These are phyloP conservation scores for Mantis religiosa DNA, from an alignment of 2,888 invertebrate genomes.

Conservation along the genomic window DNA sequence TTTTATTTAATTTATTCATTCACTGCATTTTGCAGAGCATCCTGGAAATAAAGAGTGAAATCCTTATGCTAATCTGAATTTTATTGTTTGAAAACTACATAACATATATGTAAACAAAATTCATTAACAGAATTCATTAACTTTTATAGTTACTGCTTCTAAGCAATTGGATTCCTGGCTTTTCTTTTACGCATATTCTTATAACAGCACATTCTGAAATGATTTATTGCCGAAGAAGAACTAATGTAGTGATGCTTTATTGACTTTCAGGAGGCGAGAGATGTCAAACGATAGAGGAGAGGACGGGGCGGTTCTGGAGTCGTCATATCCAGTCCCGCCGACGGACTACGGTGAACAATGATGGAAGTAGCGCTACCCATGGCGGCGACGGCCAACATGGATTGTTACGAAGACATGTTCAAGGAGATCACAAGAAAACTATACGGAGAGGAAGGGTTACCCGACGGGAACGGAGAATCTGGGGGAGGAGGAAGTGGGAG, in stretches of 20 bases:
- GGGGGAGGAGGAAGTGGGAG: neutral
- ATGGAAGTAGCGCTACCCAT: constrained; percentile 53
- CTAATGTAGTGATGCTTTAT: neutral
- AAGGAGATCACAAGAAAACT: constrained; percentile 89
- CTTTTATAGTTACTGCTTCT: no score
- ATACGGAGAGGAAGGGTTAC: constrained; percentile 69
- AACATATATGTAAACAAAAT: no score
- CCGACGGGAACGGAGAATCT: constrained; percentile 8
- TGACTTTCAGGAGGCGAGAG: neutral
- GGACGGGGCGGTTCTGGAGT: constrained; percentile 17
- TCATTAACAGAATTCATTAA: no score
- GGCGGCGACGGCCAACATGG: constrained; percentile 50
- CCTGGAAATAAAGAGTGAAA: no score
- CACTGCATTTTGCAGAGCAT: no score
- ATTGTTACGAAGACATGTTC: constrained; percentile 78
- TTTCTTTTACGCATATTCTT: no score
- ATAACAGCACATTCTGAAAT: no score
- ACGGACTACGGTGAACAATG: constrained; percentile 27
- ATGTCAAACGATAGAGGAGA: neutral
- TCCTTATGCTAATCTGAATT: no score
- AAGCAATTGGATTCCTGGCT: no score
- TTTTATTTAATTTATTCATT: no score
- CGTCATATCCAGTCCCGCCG: constrained; percentile 7
- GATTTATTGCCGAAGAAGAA: neutral
- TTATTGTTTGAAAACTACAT: no score